A percentile compares a stretch with the other conserved stretches of the same genome.
phyloP scores from a whole-genome alignment of 2,113 vertebrate genomes.

The Cyanistes caeruleus region DNA sequence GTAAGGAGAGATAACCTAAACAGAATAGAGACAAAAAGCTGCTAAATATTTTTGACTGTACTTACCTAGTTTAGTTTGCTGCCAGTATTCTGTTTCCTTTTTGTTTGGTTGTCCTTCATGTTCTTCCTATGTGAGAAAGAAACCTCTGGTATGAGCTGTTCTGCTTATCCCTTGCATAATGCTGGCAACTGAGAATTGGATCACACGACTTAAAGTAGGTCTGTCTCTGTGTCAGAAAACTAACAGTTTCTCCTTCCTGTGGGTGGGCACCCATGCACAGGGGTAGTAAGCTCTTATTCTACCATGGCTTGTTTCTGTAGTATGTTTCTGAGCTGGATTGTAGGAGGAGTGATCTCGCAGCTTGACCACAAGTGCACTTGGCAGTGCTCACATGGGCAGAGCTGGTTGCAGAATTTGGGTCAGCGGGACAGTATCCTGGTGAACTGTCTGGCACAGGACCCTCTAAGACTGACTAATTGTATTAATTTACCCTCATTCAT shows the following conservation, averaged over 20 bases:
- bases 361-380: background rate
- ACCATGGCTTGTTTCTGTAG: background rate
- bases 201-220: background rate
- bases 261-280: background rate
- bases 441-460: background rate
- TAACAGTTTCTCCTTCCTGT: background rate
- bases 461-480: background rate
- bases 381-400: background rate
- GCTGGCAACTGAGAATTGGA: background rate
- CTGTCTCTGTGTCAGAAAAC: background rate
- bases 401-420: slow-evolving; percentile 10
- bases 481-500: background rate
- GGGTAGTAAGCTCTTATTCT: background rate
- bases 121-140: background rate
- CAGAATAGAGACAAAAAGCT: background rate
- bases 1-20: background rate
- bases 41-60: background rate
- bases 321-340: background rate
- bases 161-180: background rate
- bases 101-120: background rate
- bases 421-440: background rate
- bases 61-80: background rate
- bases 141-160: background rate
- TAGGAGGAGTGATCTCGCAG: background rate
- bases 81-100: background rate